A percentile compares a stretch with the other conserved stretches of the same genome.
Conservation (phyloP, 2,113 vertebrate species). For the Myotis davidii region DNA sequence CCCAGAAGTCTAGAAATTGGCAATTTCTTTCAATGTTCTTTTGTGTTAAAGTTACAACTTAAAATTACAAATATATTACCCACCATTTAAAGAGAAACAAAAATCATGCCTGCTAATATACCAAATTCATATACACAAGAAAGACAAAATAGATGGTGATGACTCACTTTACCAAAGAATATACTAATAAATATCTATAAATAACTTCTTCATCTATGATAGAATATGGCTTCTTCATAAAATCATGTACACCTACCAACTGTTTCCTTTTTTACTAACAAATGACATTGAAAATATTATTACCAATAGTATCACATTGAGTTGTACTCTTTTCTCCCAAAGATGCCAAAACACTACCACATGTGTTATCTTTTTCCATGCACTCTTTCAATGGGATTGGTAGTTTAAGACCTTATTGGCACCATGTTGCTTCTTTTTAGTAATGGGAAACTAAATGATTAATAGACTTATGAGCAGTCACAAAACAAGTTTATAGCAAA, state of each 20-base stretch:
- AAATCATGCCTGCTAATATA: background rate
- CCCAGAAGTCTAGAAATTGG: conserved; percentile 32
- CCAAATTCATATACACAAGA: conserved; percentile 13
- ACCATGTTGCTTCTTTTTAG: background rate
- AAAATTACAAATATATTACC: conserved; percentile 6
- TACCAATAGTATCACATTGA: background rate
- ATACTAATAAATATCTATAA: background rate
- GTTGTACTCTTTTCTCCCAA: background rate
- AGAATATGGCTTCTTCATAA: background rate
- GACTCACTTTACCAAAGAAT: background rate
- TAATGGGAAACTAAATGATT: background rate
- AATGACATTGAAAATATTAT: background rate
- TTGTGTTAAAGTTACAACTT: conserved; percentile 25
- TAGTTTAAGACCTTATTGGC: background rate
- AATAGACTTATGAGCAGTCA: background rate
- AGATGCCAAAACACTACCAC: background rate
- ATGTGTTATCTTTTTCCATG: background rate
- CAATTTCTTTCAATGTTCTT: conserved; percentile 34
- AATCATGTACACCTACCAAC: background rate
- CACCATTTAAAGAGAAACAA: conserved; percentile 13
- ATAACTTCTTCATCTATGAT: background rate
- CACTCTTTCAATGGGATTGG: background rate
- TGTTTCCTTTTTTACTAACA: conserved; percentile 33
- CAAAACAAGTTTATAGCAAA: conserved; percentile 35
- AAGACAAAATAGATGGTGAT: background rate